Conservation (phyloP, 1,140 invertebrate genomes). For the Liolophura sinensis region DNA sequence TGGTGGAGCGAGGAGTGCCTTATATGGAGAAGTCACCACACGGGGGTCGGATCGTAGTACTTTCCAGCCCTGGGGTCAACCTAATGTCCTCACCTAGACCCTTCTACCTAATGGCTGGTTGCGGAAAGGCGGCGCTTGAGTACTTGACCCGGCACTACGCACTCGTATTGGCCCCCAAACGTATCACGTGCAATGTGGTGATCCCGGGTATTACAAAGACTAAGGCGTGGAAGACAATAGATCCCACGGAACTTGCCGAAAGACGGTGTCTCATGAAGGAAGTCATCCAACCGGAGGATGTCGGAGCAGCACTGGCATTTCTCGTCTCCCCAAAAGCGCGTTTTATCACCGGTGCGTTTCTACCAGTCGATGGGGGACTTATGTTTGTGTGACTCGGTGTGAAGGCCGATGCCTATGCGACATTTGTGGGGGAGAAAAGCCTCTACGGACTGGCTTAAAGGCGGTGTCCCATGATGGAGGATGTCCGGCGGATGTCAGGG, state of each 20-base stretch:
- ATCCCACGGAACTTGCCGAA: background rate
- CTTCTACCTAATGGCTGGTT: conserved; percentile 5
- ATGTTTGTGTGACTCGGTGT: too few species aligned
- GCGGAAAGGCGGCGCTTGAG: background rate
- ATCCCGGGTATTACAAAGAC: conserved; percentile 5
- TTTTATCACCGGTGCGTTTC: conserved; percentile 3
- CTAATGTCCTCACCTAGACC: conserved; percentile 2
- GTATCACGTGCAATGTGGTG: conserved; percentile 4
- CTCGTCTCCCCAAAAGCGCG: conserved; percentile 1
- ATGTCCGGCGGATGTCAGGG: too few species aligned
- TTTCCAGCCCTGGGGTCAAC: too few species aligned
- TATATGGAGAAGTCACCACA: conserved; percentile 1
- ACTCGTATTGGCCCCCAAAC: background rate
- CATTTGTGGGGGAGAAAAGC: too few species aligned
- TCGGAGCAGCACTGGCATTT: conserved; percentile 1
- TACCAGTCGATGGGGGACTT: conserved; percentile 6
- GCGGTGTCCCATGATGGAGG: too few species aligned
- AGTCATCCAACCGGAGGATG: background rate
- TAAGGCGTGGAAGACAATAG: background rate
- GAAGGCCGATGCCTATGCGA: too few species aligned
- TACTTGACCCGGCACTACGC: conserved; percentile 8
- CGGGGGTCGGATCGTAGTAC: background rate
- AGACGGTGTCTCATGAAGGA: background rate
- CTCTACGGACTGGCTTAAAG: too few species aligned
- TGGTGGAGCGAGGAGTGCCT: conserved; percentile 1